Percentiles rank a stretch among this genome's conserved stretches.
These are phyloP conservation scores for Anarsia innoxiella DNA, from an alignment of 2,888 invertebrate genomes.

Conservation along the genomic window DNA sequence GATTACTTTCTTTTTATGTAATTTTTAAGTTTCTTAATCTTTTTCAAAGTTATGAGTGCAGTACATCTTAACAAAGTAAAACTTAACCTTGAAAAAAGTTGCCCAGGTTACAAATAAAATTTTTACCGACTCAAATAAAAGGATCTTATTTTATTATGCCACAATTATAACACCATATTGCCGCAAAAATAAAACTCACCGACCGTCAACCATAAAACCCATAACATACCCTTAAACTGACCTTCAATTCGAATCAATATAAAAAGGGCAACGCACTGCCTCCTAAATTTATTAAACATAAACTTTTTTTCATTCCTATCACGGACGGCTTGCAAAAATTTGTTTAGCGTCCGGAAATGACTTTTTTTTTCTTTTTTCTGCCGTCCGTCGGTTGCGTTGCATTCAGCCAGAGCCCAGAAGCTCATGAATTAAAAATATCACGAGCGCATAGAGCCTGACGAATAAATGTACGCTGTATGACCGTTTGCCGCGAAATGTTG, in stretches of 20 bases:
- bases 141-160: no score
- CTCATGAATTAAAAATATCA: constrained; percentile 64
- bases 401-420: constrained; percentile 32
- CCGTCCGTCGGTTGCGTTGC: constrained; percentile 32
- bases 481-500: no score
- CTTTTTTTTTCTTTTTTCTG: constrained; percentile 28
- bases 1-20: not conserved
- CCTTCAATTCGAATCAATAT: constrained; percentile 5
- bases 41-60: no score
- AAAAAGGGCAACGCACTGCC: constrained; percentile 10
- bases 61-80: no score
- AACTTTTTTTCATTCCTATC: constrained; percentile 28
- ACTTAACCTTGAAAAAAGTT: no score
- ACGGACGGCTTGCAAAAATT: constrained; percentile 43
- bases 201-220: not conserved
- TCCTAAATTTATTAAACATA: constrained; percentile 13
- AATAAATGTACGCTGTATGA: no score
- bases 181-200: no score
- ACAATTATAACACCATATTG: no score
- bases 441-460: constrained; percentile 21
- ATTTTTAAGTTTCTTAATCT: no score
- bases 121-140: no score
- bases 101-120: no score
- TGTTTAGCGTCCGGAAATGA: constrained; percentile 50
- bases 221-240: not conserved